Evolutionary conservation across 2,888 invertebrate species (phyloP).

Genomic region (Apeira syringaria): DNA sequence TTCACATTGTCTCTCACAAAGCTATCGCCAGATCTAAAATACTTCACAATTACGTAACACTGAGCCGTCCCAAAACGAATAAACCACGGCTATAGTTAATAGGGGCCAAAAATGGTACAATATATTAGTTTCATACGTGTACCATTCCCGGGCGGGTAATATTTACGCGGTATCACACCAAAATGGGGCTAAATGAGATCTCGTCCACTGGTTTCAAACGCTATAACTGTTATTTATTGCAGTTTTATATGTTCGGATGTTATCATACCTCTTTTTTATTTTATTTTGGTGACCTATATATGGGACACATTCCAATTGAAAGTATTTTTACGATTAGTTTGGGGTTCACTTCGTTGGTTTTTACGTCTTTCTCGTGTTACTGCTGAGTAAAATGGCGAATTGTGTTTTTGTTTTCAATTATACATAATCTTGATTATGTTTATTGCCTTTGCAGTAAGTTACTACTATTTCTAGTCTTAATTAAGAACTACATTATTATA

Average conservation of each 20-base stretch:
- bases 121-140: constrained; percentile 63
- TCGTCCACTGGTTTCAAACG: constrained; percentile 45
- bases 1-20: constrained; percentile 8
- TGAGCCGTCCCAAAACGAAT: constrained; percentile 13
- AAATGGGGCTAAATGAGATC: constrained; percentile 48
- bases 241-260: constrained; percentile 39
- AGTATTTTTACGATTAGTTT: constrained; percentile 22
- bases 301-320: constrained; percentile 22
- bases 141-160: constrained; percentile 45
- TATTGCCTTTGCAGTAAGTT: too few species aligned
- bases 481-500: too few species aligned
- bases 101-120: constrained; percentile 55
- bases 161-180: constrained; percentile 48
- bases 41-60: constrained; percentile 16
- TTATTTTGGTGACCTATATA: constrained; percentile 24
- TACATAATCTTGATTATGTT: neutral
- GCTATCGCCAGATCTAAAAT: constrained; percentile 17
- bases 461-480: too few species aligned
- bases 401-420: constrained; percentile 8
- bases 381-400: neutral
- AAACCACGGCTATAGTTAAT: constrained; percentile 46
- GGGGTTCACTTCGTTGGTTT: constrained; percentile 10
- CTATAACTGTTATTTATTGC: constrained; percentile 51
- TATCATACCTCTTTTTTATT: constrained; percentile 29
- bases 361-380: constrained; percentile 9